Conservation (phyloP, 2,888 invertebrate genomes). For the Amitus sp. region DNA sequence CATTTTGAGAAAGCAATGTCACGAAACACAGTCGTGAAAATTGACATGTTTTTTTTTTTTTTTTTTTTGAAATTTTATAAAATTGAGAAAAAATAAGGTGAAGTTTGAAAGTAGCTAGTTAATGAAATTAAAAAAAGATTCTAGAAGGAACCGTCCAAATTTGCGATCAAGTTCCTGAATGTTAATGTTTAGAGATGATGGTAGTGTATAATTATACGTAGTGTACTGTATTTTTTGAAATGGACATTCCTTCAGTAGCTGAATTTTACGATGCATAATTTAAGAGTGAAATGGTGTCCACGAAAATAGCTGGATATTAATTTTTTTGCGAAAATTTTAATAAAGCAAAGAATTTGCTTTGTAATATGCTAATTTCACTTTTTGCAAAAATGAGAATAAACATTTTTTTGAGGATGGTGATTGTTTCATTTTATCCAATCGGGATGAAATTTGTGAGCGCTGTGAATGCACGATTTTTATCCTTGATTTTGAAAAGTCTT, state of each 20-base stretch:
- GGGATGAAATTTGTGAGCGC: not conserved
- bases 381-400: not conserved
- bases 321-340: not conserved
- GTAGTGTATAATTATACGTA: constrained; percentile 16
- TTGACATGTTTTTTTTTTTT: not conserved
- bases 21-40: not conserved
- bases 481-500: too few species aligned
- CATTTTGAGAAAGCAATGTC: not conserved
- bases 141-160: constrained; percentile 24
- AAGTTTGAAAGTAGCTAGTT: constrained; percentile 31
- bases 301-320: constrained; percentile 62
- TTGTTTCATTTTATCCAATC: not conserved
- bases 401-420: not conserved
- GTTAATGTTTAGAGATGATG: not conserved
- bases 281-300: constrained; percentile 58
- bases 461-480: not conserved
- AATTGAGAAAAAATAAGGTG: constrained; percentile 5
- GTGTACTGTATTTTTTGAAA: constrained; percentile 15
- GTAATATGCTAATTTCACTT: too few species aligned
- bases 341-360: too few species aligned
- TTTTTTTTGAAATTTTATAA: not conserved
- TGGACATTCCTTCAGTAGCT: constrained; percentile 31
- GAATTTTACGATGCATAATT: constrained; percentile 28
- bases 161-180: not conserved
- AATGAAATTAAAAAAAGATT: constrained; percentile 24